These are phyloP conservation scores for Tokudaia muenninki DNA, from an alignment of 2,797 vertebrate species.

Conservation along the genomic window DNA sequence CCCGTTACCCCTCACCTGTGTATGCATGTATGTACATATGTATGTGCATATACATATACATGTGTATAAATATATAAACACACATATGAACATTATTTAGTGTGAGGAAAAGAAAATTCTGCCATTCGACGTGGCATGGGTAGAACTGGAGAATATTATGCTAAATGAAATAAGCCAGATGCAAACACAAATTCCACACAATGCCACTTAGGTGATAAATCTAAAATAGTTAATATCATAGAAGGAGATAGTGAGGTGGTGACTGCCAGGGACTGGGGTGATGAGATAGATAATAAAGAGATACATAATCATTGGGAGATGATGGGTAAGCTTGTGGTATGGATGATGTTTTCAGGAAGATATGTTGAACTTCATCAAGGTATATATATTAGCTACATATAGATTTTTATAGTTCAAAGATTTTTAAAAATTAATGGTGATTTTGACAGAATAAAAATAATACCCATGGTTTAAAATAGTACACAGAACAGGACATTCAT, in stretches of 20 bases:
- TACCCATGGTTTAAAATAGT: background rate
- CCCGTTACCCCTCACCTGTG: background rate
- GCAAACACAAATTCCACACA: background rate
- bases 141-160: background rate
- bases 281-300: background rate
- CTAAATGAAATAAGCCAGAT: background rate
- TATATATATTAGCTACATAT: background rate
- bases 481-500: background rate
- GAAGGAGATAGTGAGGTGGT: background rate
- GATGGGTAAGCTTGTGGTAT: background rate
- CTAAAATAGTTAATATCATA: background rate
- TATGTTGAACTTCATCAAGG: background rate
- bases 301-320: background rate
- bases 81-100: background rate
- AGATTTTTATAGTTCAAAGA: background rate
- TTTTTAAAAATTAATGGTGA: background rate
- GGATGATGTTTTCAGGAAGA: too few species aligned
- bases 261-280: too few species aligned
- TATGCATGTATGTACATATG: background rate
- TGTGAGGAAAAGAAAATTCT: background rate
- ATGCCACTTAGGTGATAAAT: background rate
- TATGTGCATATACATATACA: background rate
- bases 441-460: background rate
- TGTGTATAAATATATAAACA: background rate
- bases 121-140: background rate